phyloP scores from a whole-genome alignment of 2,888 invertebrate species.

The Cantharis rustica region DNA sequence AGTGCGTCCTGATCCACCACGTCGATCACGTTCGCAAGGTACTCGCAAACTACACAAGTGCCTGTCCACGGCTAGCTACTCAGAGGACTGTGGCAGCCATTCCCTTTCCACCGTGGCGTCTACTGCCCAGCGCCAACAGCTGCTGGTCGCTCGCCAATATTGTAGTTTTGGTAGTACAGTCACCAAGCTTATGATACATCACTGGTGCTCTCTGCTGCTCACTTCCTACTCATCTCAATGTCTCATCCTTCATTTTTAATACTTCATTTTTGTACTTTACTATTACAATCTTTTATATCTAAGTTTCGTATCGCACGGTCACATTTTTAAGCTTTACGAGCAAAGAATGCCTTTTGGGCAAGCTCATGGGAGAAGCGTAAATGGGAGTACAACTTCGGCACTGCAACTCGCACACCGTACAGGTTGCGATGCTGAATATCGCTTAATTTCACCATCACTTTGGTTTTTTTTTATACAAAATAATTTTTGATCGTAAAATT shows the following conservation, averaged over 20 bases:
- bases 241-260: constrained; percentile 14
- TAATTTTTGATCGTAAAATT: neutral
- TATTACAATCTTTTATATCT: neutral
- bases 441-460: no score
- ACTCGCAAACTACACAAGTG: constrained; percentile 92
- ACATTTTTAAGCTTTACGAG: no score
- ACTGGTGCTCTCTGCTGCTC: constrained; percentile 30
- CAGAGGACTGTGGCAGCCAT: constrained; percentile 65
- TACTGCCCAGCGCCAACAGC: constrained; percentile 58
- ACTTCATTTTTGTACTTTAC: neutral
- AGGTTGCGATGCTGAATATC: no score
- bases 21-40: constrained; percentile 93
- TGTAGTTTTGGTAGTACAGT: constrained; percentile 94
- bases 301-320: constrained; percentile 13
- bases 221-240: constrained; percentile 18
- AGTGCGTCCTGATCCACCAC: constrained; percentile 66
- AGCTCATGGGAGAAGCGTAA: no score
- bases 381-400: no score
- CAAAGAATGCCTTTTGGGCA: no score
- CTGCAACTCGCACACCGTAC: no score
- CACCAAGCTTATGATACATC: constrained; percentile 55
- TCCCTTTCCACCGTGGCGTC: constrained; percentile 52
- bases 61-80: constrained; percentile 86
- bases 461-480: no score
- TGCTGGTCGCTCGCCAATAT: constrained; percentile 87